phyloP scores from a whole-genome alignment of 2,888 invertebrate species.

The Sesia bembeciformis region DNA sequence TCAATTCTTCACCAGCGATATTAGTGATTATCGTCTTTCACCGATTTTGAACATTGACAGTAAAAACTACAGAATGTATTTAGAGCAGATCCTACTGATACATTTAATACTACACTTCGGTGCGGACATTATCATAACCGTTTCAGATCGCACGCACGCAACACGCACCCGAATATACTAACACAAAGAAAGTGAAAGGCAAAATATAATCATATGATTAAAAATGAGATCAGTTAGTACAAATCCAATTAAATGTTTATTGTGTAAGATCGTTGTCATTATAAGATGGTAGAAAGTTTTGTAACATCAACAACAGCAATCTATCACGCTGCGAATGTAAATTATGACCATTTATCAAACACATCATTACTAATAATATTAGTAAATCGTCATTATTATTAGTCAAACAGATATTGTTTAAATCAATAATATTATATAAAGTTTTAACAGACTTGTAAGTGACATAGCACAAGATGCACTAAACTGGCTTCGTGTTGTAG shows the following conservation, averaged over 20 bases:
- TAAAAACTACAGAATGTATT: no score
- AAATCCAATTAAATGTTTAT: constrained; percentile 58
- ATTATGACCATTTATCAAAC: constrained; percentile 48
- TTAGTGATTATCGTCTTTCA: no score
- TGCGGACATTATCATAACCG: neutral
- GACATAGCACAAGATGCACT: no score
- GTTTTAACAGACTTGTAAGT: no score
- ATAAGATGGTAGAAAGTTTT: constrained; percentile 43
- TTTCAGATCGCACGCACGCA: constrained; percentile 14
- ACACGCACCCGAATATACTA: constrained; percentile 28
- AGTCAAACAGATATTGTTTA: no score
- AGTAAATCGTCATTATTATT: neutral
- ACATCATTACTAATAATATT: constrained; percentile 30
- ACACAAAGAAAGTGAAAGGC: constrained; percentile 61
- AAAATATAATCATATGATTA: constrained; percentile 42
- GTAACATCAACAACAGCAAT: constrained; percentile 41
- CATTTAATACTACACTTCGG: neutral
- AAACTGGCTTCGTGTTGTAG: no score
- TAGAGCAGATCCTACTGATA: neutral
- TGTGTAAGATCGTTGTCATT: constrained; percentile 54
- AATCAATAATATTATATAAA: no score
- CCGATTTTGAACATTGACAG: no score
- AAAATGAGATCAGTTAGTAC: constrained; percentile 56
- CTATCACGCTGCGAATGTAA: constrained; percentile 45
- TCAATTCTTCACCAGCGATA: no score